Conservation (phyloP, 2,888 invertebrate species). For the Mesorhabditis sp. region DNA sequence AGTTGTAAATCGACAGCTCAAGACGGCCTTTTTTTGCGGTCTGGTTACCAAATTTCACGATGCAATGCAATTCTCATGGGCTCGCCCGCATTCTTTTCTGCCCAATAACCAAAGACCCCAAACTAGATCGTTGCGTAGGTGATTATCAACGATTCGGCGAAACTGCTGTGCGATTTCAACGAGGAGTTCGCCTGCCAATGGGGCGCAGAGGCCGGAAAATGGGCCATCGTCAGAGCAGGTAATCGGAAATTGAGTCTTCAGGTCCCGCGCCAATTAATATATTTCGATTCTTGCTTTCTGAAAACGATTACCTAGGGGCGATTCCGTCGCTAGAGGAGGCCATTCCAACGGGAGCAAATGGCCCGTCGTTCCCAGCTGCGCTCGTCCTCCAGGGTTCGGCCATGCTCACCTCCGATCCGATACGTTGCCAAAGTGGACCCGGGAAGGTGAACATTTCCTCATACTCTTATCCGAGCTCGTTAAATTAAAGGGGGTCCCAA, state of each 20-base stretch:
- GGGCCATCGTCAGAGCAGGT: conserved; percentile 53
- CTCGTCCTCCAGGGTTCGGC: conserved; percentile 52
- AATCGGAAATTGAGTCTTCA: neutral
- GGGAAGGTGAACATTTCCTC: conserved; percentile 38
- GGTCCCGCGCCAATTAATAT: neutral
- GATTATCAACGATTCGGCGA: conserved; percentile 40
- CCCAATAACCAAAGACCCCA: no score
- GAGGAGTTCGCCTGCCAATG: conserved; percentile 52
- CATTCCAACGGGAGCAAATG: conserved; percentile 23
- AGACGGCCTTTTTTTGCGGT: no score
- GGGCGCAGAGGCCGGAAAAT: conserved; percentile 52
- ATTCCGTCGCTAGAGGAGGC: conserved; percentile 50
- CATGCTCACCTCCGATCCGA: conserved; percentile 51
- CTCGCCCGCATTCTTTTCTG: no score
- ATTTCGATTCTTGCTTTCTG: neutral
- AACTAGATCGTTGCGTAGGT: conserved; percentile 14
- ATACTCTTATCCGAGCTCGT: neutral
- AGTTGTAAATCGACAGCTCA: no score
- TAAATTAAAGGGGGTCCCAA: neutral
- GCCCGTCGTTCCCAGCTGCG: conserved; percentile 51
- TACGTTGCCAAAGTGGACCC: conserved; percentile 49
- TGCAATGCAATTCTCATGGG: no score
- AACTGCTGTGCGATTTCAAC: conserved; percentile 52
- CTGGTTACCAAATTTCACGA: no score
- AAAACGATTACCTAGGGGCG: conserved; percentile 35